Percentiles rank a stretch among this genome's conserved stretches.
Evolutionary conservation across 2,113 vertebrate species (phyloP).

Genomic region (Mesocricetus auratus): DNA sequence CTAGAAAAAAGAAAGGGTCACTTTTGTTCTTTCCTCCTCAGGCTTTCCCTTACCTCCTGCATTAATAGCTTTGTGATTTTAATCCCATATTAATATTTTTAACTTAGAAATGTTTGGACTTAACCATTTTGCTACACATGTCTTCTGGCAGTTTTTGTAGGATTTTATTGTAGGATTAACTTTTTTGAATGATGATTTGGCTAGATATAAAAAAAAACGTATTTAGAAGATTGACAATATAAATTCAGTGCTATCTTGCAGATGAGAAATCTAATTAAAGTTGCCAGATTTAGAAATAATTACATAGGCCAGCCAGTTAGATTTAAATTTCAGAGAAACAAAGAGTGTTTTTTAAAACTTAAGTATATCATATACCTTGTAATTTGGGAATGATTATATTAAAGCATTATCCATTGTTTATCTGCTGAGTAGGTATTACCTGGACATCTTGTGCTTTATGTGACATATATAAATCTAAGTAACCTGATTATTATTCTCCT

Average conservation of each 20-base stretch:
- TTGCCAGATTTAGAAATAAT: conserved; percentile 64
- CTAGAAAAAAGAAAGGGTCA: not conserved
- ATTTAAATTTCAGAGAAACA: conserved; percentile 61
- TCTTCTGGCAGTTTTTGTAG: not conserved
- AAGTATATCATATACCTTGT: not conserved
- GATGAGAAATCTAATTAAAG: conserved; percentile 65
- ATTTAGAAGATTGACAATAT: conserved; percentile 57
- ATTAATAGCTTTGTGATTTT: conserved; percentile 14
- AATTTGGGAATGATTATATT: not conserved
- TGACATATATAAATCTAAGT: not conserved
- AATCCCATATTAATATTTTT: not conserved
- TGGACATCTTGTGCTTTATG: not conserved
- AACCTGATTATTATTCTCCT: conserved; percentile 39
- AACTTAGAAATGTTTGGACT: conserved; percentile 28
- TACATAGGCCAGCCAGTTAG: conserved; percentile 39
- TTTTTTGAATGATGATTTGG: conserved; percentile 48
- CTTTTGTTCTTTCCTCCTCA: not conserved
- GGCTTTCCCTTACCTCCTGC: not conserved
- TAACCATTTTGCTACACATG: not conserved
- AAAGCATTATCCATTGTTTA: not conserved
- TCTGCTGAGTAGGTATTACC: conserved; percentile 12
- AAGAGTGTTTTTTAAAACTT: not conserved
- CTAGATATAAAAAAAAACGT: not conserved
- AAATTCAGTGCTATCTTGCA: conserved; percentile 51
- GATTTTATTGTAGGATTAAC: conserved; percentile 37